Evolutionary conservation across 2,888 invertebrate species (phyloP).

Genomic region (Lucinisca nassula): DNA sequence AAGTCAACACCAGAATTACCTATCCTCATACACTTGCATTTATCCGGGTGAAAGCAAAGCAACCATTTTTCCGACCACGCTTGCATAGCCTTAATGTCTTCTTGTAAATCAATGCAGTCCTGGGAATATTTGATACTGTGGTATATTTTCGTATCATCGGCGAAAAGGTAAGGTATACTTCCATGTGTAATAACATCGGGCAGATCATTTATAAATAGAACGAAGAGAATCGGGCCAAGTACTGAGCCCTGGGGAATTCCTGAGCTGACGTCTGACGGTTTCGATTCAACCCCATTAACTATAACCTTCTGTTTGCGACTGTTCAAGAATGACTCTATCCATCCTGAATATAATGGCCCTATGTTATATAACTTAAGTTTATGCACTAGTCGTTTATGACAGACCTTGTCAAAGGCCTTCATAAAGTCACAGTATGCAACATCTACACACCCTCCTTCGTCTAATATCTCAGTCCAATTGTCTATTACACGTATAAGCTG

Average conservation of each 20-base stretch:
- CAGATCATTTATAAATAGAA: not conserved
- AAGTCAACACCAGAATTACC: not conserved
- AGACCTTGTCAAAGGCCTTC: not conserved
- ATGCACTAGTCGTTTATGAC: not conserved
- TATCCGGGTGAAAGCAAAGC: not conserved
- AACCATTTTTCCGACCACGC: not conserved
- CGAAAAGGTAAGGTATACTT: not conserved
- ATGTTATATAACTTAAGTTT: not conserved
- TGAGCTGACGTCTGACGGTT: not conserved
- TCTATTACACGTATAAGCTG: too few relatives aligned
- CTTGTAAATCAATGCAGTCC: not conserved
- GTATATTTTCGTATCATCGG: not conserved
- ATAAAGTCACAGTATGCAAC: conserved; percentile 11
- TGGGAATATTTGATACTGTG: not conserved
- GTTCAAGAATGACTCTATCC: not conserved
- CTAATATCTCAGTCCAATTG: too few relatives aligned
- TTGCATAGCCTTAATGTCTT: not conserved
- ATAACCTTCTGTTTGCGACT: not conserved
- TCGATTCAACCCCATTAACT: not conserved
- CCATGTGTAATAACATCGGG: not conserved
- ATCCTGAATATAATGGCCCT: not conserved
- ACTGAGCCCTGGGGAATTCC: not conserved
- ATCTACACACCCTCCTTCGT: too few relatives aligned
- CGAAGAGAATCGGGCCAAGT: not conserved
- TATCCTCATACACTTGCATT: not conserved